phyloP scores from a whole-genome alignment of 2,888 invertebrate species.

The Tenthredo notha region DNA sequence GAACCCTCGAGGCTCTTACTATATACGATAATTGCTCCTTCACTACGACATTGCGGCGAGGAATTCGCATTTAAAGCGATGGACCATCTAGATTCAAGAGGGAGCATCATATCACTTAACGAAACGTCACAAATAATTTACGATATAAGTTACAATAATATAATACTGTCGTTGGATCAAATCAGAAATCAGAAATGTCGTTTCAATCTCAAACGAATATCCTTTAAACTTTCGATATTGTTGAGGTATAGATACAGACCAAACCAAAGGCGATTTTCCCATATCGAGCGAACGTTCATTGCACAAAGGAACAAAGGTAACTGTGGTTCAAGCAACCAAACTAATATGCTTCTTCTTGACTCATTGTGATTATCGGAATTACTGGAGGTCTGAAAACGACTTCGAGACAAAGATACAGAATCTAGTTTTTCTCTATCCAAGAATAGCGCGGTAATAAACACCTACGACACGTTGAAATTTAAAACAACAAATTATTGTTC shows the following conservation, averaged over 20 bases:
- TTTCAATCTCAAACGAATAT: background rate
- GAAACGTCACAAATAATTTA: background rate
- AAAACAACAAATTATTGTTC: background rate
- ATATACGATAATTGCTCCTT: background rate
- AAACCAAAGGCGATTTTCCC: background rate
- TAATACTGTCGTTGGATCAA: background rate
- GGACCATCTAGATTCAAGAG: background rate
- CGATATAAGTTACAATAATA: background rate
- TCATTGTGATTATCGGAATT: background rate
- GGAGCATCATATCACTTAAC: background rate
- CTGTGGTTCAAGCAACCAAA: background rate
- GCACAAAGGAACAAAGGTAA: background rate
- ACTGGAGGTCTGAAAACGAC: background rate
- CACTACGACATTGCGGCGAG: conserved; percentile 3
- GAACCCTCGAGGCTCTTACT: background rate
- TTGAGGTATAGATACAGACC: background rate
- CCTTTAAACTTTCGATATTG: background rate
- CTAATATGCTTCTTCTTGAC: background rate
- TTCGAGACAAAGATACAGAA: background rate
- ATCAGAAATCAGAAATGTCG: too few relatives aligned
- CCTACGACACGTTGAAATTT: background rate
- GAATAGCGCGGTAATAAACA: too few relatives aligned
- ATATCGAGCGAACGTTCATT: background rate
- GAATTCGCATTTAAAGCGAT: background rate
- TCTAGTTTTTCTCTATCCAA: background rate